These are phyloP conservation scores for Zophobas atratus DNA, from an alignment of 1,140 invertebrate species.

Conservation along the genomic window DNA sequence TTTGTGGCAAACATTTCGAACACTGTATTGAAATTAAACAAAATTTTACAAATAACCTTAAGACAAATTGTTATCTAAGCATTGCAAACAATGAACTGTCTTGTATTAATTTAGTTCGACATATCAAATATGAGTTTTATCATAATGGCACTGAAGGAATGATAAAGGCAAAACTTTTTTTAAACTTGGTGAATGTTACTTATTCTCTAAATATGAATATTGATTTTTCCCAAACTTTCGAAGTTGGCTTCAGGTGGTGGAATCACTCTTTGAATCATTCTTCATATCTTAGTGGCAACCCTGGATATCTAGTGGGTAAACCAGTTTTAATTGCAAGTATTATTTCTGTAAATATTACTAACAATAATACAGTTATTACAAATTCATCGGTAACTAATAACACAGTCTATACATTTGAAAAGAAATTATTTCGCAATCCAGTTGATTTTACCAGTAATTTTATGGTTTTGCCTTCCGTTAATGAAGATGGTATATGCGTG, in stretches of 20 bases:
- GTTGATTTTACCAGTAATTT: slow-evolving; percentile 64
- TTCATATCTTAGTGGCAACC: slow-evolving; percentile 76
- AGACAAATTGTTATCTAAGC: slow-evolving; percentile 49
- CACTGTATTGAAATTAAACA: slow-evolving; percentile 60
- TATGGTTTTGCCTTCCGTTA: slow-evolving; percentile 67
- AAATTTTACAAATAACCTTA: slow-evolving; percentile 49
- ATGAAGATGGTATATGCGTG: slow-evolving; percentile 67
- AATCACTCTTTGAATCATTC: slow-evolving; percentile 63
- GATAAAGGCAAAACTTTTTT: slow-evolving; percentile 66
- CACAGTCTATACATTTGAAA: slow-evolving; percentile 25
- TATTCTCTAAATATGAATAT: slow-evolving; percentile 52
- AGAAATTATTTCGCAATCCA: slow-evolving; percentile 51
- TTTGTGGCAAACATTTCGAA: slow-evolving; percentile 65
- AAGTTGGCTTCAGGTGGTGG: slow-evolving; percentile 71
- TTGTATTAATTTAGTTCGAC: slow-evolving; percentile 67
- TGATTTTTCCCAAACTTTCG: slow-evolving; percentile 70
- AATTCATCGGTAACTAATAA: slow-evolving; percentile 59
- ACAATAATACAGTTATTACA: slow-evolving; percentile 33
- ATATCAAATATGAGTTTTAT: slow-evolving; percentile 70
- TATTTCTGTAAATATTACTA: slow-evolving; percentile 52
- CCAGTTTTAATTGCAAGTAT: slow-evolving; percentile 74
- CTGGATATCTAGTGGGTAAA: slow-evolving; percentile 76
- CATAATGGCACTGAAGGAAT: slow-evolving; percentile 76
- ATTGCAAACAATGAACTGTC: slow-evolving; percentile 46
- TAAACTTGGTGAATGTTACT: slow-evolving; percentile 68